Percentiles rank a stretch among this genome's conserved stretches.
Evolutionary conservation across 2,888 invertebrate genomes (phyloP).

Genomic region (Hydraecia micacea): DNA sequence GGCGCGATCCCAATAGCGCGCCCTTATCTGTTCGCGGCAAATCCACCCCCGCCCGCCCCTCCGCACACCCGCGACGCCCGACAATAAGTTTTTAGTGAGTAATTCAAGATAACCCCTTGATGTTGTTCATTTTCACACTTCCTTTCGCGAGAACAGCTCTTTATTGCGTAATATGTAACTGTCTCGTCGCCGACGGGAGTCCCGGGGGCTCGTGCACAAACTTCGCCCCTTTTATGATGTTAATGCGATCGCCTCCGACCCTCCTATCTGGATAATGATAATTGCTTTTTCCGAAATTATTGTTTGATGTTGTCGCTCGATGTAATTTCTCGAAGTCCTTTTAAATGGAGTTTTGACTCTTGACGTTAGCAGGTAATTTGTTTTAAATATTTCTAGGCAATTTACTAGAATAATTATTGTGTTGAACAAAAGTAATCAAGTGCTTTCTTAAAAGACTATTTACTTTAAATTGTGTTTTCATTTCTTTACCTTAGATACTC

Average conservation of each 20-base stretch:
- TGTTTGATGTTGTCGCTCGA: constrained; percentile 89
- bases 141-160: constrained; percentile 91
- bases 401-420: constrained; percentile 45
- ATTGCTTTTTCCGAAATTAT: constrained; percentile 90
- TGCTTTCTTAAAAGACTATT: not conserved
- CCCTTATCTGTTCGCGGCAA: constrained; percentile 90
- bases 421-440: not conserved
- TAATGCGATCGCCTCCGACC: constrained; percentile 89
- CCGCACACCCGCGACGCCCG: constrained; percentile 75
- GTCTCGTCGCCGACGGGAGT: constrained; percentile 88
- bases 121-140: constrained; percentile 91
- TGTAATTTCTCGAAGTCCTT: constrained; percentile 79
- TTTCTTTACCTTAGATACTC: not conserved
- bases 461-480: not conserved
- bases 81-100: constrained; percentile 91
- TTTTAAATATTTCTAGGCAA: constrained; percentile 67
- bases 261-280: constrained; percentile 89
- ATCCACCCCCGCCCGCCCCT: constrained; percentile 80
- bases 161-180: constrained; percentile 90
- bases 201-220: constrained; percentile 86
- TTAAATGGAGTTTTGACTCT: constrained; percentile 80
- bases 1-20: constrained; percentile 90
- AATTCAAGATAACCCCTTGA: constrained; percentile 91
- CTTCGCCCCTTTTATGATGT: constrained; percentile 89
- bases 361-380: constrained; percentile 81